phyloP scores from a whole-genome alignment of 2,888 invertebrate species.

The Sepiola atlantica region DNA sequence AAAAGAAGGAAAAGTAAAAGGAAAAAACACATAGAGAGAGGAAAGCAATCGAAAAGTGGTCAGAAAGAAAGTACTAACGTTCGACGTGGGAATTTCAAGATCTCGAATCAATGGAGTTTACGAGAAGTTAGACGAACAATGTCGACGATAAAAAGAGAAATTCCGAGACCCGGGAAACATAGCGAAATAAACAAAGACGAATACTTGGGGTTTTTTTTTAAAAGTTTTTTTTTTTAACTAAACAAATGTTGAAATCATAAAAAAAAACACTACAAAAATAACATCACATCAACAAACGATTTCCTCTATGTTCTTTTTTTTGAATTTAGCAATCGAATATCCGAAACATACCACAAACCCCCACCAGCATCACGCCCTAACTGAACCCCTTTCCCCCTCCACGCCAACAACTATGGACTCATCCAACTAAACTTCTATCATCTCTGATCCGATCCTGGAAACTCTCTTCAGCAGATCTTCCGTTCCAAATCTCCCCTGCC shows the following conservation, averaged over 20 bases:
- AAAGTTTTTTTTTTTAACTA: not conserved
- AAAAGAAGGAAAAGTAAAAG: too few relatives aligned
- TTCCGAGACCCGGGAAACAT: too few relatives aligned
- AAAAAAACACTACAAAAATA: not conserved
- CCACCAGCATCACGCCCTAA: not conserved
- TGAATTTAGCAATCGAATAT: slow-evolving; percentile 32
- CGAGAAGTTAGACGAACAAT: not conserved
- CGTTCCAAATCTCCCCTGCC: not conserved
- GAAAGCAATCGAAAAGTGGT: too few relatives aligned
- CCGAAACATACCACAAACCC: not conserved
- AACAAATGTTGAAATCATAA: not conserved
- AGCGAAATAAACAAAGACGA: too few relatives aligned
- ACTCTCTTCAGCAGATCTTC: not conserved
- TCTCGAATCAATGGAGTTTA: not conserved
- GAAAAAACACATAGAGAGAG: too few relatives aligned
- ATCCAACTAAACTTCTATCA: not conserved
- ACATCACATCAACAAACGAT: not conserved
- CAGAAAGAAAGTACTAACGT: not conserved
- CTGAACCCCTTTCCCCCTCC: too few relatives aligned
- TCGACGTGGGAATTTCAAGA: not conserved
- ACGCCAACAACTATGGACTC: not conserved
- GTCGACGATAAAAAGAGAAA: not conserved
- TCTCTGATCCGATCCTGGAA: slow-evolving; percentile 32
- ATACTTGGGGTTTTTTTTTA: not conserved
- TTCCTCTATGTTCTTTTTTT: not conserved